Percentiles rank a stretch among this genome's conserved stretches.
Evolutionary conservation across 1,140 invertebrate species (phyloP).

Genomic region (Procambarus virginalis): DNA sequence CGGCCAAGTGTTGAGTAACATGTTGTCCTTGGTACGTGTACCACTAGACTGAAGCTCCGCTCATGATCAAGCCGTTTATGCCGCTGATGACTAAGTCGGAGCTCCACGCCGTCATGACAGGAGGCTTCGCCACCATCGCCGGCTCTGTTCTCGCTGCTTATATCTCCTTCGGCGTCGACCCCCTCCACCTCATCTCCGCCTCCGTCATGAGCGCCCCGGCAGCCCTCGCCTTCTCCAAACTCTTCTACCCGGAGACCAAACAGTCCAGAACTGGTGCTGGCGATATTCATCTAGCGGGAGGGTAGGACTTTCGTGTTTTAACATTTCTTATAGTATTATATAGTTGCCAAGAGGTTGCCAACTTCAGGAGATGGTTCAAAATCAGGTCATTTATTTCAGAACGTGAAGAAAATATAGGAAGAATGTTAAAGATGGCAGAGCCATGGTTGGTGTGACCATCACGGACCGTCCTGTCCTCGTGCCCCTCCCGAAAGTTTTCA

Average conservation of each 20-base stretch:
- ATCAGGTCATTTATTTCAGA: too few relatives aligned
- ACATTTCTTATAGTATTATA: too few relatives aligned
- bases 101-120: slow-evolving; percentile 93
- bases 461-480: too few relatives aligned
- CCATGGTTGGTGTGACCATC: too few relatives aligned
- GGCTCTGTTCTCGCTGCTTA: slow-evolving; percentile 95
- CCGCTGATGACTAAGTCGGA: slow-evolving; percentile 89
- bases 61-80: slow-evolving; percentile 90
- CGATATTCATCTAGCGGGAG: slow-evolving; percentile 73
- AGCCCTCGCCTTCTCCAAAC: slow-evolving; percentile 89
- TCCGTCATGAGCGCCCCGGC: slow-evolving; percentile 97
- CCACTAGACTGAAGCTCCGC: slow-evolving; percentile 88
- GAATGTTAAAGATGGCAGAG: too few relatives aligned
- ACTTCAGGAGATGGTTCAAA: too few relatives aligned
- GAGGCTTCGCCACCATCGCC: slow-evolving; percentile 95
- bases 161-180: slow-evolving; percentile 90
- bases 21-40: background rate
- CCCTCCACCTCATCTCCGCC: slow-evolving; percentile 88
- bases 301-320: background rate
- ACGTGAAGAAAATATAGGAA: too few relatives aligned
- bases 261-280: slow-evolving; percentile 82
- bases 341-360: too few relatives aligned
- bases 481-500: too few relatives aligned
- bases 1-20: too few relatives aligned
- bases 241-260: slow-evolving; percentile 93